Base-by-base conservation (phyloP, 1,140 invertebrate species). In the Globodera ellingtonae region DNA sequence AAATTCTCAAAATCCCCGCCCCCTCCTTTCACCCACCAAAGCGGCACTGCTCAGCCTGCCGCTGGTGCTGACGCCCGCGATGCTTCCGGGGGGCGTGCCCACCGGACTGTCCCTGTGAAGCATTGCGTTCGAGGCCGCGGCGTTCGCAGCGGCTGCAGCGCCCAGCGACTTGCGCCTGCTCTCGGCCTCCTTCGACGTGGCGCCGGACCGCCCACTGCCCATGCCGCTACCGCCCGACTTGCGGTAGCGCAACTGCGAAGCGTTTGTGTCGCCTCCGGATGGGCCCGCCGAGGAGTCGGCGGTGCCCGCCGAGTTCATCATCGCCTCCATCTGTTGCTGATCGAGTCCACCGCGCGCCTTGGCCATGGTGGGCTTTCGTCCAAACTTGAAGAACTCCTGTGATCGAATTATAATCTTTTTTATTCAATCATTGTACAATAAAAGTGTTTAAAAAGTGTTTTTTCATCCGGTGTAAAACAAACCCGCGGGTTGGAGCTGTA, bases 401-500 rank as follows among this genome's bases (percentile, higher is more conserved):
- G 82, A 75, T 44, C 56, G 13, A 52, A 59, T 56, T 74, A 47
- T 21, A 67, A 74, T 79, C n/a, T 6, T 15, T 79, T 10, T 71
- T 52, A 67, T 78, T 81, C 46, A 44, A 67, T 13, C 4, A 67
- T 67, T 67, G 66, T 8, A 8, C 35, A 67, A 8, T 44, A 67
- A 13, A 9, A 1, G 18, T 67, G 8, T 3, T 10, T 67, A 7
- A 10, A 18, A 10, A 67, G 35, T 21, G 8, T 13, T 8, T 67
- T 4, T 67, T 67, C 6, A 7, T 9, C 3, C 67, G 35, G 35
- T 70, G 50, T 18, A 81, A 77, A 69, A 59, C 73, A 5, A 78
- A 84, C 83, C 78, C 81, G 78, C 10, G 84, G 81, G 75, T 86
- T 84, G 21, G 84, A 87, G 56, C 84, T 85, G 73, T 85, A 75